Evolutionary conservation across 2,888 invertebrate genomes (phyloP).

Genomic region (Muscina levida): DNA sequence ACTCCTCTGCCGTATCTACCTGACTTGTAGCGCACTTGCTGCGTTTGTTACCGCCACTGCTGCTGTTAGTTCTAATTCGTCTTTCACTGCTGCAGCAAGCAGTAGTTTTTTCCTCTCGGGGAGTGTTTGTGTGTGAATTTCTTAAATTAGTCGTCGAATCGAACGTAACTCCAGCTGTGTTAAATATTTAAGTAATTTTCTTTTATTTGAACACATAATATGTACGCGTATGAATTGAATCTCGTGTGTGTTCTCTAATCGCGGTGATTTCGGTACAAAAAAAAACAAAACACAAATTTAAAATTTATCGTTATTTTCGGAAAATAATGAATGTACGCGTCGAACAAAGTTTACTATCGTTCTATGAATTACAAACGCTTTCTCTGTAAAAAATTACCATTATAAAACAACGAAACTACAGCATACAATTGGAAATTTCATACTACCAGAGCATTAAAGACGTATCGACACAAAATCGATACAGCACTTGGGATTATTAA

Average conservation of each 20-base stretch:
- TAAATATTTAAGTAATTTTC: conserved; percentile 10
- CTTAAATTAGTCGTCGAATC: conserved; percentile 20
- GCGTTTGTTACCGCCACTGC: conserved; percentile 14
- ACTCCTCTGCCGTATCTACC: background rate
- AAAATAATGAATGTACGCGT: background rate
- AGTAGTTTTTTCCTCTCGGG: conserved; percentile 8
- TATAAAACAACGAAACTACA: background rate
- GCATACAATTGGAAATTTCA: conserved; percentile 32
- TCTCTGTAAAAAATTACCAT: conserved; percentile 33
- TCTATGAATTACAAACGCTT: conserved; percentile 59
- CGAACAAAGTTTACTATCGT: conserved; percentile 38
- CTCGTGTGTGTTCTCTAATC: conserved; percentile 1
- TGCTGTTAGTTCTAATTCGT: conserved; percentile 38
- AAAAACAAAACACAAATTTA: background rate
- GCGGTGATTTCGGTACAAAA: background rate
- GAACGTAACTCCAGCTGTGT: conserved; percentile 51
- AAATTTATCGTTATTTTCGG: too few relatives aligned
- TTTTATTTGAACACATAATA: conserved; percentile 3
- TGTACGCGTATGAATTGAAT: conserved; percentile 10
- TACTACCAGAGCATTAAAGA: background rate
- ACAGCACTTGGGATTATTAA: conserved; percentile 9
- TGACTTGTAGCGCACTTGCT: conserved; percentile 4
- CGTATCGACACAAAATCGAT: background rate
- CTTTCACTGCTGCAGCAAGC: conserved; percentile 36
- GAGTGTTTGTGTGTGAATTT: conserved; percentile 28